Base-by-base conservation (phyloP, 2,888 invertebrate genomes). In the Drosophila pullipes region DNA sequence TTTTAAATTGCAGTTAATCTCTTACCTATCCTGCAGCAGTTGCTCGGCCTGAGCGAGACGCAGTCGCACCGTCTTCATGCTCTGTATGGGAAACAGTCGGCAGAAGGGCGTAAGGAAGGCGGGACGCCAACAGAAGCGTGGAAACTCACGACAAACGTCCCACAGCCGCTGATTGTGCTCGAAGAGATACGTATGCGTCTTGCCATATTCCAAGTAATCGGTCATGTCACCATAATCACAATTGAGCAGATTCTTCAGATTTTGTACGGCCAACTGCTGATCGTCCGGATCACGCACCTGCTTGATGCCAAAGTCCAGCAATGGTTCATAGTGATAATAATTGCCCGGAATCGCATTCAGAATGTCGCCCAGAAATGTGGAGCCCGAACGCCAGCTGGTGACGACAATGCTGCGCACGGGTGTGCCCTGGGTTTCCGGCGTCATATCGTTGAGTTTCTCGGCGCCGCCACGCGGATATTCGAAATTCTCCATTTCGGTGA, bases 341-440 rank as follows among this genome's bases (percentile, higher is more conserved):
- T 96, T 98, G 37, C 96, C 97, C 25, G 98, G 97, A 92, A 97
- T 95, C 33, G 97, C 95, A 92, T 97, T 97, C 55, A 98, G 92
- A 52, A 97, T 95, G 91, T 97, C 97, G 63, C 97, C 98, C 61
- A 98, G 94, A 92, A 98, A 98, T 41, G 98, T 98, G 28, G 98
- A 97, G 9, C 98, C 98, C 6, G 97, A 97, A 82, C 98, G 95
- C 97, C 98, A 98, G 18, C 97, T 97, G n/a, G 97, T 97, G 72
- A 97, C 94, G 79, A 98, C 96, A 55, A 98, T 93, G 92, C 96
- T 97, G 78, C 96, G 94, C 68, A 97, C 91, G 6, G 97, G 97
- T 68, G 94, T 94, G 18, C 97, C 97, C 5, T 79, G 83, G 49
- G 95, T 94, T 82, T 96, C 96, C 82, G 96, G 94, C 2, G 96